These are phyloP conservation scores for Lepisosteus oculatus DNA, from an alignment of 2,113 vertebrate genomes.

Conservation along the genomic window DNA sequence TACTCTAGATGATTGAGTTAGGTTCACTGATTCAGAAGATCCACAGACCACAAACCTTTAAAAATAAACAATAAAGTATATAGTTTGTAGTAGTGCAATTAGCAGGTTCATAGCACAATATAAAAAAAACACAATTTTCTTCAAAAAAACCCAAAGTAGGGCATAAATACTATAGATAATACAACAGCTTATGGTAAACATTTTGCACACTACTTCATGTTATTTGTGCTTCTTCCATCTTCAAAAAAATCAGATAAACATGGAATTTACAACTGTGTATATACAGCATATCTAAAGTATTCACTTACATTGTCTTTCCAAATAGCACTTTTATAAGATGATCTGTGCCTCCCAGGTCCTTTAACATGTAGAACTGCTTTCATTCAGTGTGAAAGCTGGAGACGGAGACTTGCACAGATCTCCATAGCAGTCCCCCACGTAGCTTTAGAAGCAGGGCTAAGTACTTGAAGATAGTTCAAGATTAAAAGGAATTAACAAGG, in stretches of 20 bases:
- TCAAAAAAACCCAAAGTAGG: too few relatives aligned
- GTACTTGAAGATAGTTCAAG: slow-evolving; percentile 48
- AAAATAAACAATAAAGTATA: slow-evolving; percentile 3
- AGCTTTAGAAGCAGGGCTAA: slow-evolving; percentile 48
- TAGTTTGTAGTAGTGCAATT: too few relatives aligned
- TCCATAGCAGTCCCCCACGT: slow-evolving; percentile 46
- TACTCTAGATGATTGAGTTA: slow-evolving; percentile 12
- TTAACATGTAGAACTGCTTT: slow-evolving; percentile 30
- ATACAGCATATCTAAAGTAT: slow-evolving; percentile 16
- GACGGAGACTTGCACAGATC: slow-evolving; percentile 60
- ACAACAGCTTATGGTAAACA: too few relatives aligned
- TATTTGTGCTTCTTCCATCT: too few relatives aligned
- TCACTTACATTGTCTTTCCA: slow-evolving; percentile 58
- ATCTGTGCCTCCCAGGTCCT: slow-evolving; percentile 31
- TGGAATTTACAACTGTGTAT: too few relatives aligned
- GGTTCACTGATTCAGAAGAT: slow-evolving; percentile 3
- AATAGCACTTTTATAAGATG: slow-evolving; percentile 12
- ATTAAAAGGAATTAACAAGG: slow-evolving; percentile 68
- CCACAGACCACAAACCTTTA: background rate
- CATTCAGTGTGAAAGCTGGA: slow-evolving; percentile 36
- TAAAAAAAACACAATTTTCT: too few relatives aligned
- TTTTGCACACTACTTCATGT: too few relatives aligned
- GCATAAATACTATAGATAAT: too few relatives aligned
- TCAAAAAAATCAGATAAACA: too few relatives aligned
- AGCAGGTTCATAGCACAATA: too few relatives aligned